phyloP scores from a whole-genome alignment of 2,797 vertebrate species.

The Cephalopachus bancanus region DNA sequence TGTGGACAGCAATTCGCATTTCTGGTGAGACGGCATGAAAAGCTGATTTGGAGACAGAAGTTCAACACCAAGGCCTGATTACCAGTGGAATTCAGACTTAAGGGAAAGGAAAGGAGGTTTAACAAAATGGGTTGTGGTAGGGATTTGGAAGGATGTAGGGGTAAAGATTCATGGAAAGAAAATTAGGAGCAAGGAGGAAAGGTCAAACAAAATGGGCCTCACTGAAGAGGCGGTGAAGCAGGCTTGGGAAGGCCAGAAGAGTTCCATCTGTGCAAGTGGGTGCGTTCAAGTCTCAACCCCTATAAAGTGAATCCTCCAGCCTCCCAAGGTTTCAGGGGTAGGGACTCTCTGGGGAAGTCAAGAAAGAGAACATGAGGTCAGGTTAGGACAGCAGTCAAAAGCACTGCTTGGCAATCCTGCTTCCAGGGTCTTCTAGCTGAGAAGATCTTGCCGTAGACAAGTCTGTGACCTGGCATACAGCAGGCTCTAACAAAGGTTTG shows the following conservation, averaged over 20 bases:
- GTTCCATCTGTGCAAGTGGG: accelerated
- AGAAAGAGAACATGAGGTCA: accelerated
- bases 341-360: background rate
- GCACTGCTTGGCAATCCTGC: accelerated
- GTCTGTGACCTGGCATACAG: background rate
- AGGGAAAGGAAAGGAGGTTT: background rate
- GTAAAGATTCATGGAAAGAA: background rate
- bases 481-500: too few relatives aligned
- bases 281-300: too few relatives aligned
- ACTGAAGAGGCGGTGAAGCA: too few relatives aligned
- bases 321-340: too few relatives aligned
- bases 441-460: accelerated
- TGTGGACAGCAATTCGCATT: accelerated
- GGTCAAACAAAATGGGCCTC: background rate
- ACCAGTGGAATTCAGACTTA: background rate
- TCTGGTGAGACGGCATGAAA: background rate
- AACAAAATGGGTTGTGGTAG: background rate
- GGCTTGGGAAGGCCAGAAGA: accelerated
- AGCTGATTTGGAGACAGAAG: background rate
- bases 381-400: accelerated
- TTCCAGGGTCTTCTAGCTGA: accelerated
- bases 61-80: background rate
- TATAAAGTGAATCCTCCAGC: background rate
- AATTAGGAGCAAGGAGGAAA: background rate
- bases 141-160: background rate